Evolutionary conservation across 2,888 invertebrate species (phyloP).

Genomic region (Dorcus parallelipipedus): DNA sequence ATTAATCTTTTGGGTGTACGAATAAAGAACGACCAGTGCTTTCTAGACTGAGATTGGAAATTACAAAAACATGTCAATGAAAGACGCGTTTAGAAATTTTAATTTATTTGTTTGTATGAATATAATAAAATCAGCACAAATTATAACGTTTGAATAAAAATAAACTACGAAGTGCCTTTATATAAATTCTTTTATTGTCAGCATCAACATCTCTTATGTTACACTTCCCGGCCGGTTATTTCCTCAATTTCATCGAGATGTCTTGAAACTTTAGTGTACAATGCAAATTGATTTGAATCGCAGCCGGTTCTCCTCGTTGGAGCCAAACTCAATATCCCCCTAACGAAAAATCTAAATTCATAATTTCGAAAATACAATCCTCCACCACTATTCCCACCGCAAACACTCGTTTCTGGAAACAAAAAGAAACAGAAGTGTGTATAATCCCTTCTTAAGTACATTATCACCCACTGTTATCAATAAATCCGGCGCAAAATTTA

Average conservation of each 20-base stretch:
- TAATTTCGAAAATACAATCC: neutral
- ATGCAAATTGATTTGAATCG: neutral
- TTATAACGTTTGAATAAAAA: too few relatives aligned
- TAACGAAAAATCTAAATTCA: neutral
- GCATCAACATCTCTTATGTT: neutral
- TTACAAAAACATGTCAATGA: too few relatives aligned
- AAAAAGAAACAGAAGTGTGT: neutral
- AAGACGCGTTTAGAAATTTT: too few relatives aligned
- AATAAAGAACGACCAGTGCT: too few relatives aligned
- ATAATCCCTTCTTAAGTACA: neutral
- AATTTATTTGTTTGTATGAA: too few relatives aligned
- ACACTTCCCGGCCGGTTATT: neutral
- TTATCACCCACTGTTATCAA: conserved; percentile 16
- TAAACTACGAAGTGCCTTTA: too few relatives aligned
- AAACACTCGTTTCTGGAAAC: conserved; percentile 1
- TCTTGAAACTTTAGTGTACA: conserved; percentile 6
- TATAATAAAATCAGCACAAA: too few relatives aligned
- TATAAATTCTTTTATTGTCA: too few relatives aligned
- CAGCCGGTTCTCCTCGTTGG: neutral
- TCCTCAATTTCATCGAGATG: neutral
- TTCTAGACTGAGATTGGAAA: too few relatives aligned
- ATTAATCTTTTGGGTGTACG: too few relatives aligned
- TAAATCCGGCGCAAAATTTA: conserved; percentile 28
- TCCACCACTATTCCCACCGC: conserved; percentile 5
- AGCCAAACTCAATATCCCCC: conserved; percentile 1